Evolutionary conservation across 2,113 vertebrate species (phyloP).

Genomic region (Montifringilla adamsi): DNA sequence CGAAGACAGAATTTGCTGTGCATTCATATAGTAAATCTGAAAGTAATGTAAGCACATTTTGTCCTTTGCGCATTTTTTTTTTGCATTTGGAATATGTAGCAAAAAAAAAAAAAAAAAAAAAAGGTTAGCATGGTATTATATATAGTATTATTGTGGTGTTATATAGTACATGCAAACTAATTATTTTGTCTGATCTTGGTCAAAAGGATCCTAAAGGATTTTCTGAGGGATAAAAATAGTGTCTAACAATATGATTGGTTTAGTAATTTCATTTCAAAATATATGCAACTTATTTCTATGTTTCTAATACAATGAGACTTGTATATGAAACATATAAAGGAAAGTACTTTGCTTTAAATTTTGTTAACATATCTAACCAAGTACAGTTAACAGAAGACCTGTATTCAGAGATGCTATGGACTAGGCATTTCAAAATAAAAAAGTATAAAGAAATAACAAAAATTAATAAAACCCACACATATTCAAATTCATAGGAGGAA

Average conservation of each 20-base stretch:
- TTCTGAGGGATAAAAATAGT: background rate
- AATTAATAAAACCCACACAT: background rate
- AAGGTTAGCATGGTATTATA: rapidly evolving
- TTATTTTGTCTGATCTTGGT: background rate
- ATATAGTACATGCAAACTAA: background rate
- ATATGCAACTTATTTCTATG: background rate
- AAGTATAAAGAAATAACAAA: background rate
- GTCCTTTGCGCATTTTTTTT: background rate
- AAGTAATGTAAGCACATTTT: background rate
- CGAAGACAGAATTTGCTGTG: background rate
- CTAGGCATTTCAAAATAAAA: background rate
- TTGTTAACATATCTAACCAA: background rate
- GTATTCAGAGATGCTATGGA: background rate
- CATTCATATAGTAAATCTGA: background rate
- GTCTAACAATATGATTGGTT: background rate
- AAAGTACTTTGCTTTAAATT: background rate
- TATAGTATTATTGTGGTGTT: background rate
- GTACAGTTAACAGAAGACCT: background rate
- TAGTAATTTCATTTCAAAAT: background rate
- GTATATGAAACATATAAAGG: background rate
- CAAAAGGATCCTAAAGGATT: background rate
- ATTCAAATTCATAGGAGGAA: background rate
- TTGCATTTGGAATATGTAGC: background rate
- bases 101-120: background rate
- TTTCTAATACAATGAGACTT: background rate